phyloP scores from a whole-genome alignment of 2,888 invertebrate genomes.

The Synergus laeviventris region DNA sequence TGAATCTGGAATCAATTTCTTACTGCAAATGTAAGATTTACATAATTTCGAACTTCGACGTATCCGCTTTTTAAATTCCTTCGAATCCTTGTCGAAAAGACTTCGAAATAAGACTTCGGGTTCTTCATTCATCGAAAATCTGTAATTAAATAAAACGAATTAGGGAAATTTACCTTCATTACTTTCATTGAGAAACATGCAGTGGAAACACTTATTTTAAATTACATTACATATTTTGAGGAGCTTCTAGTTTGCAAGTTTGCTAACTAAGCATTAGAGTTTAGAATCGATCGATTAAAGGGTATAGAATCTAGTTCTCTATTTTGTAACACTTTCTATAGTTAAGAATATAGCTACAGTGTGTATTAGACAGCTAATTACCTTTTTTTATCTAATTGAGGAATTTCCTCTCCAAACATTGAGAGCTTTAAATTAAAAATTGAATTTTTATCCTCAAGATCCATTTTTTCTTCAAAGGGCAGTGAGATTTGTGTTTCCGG shows the following conservation, averaged over 20 bases:
- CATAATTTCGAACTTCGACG: conserved; percentile 59
- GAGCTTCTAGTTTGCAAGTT: background rate
- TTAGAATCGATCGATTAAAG: conserved; percentile 9
- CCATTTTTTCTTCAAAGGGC: conserved; percentile 49
- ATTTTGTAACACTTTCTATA: background rate
- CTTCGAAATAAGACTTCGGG: conserved; percentile 49
- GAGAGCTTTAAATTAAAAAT: conserved; percentile 67
- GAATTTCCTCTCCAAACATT: conserved; percentile 55
- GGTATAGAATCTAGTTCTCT: background rate
- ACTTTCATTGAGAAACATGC: background rate
- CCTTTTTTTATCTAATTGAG: conserved; percentile 47
- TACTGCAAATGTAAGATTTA: conserved; percentile 55
- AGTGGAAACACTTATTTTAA: background rate
- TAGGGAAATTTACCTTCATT: conserved; percentile 14
- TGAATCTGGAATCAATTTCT: conserved; percentile 56
- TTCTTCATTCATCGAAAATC: conserved; percentile 59
- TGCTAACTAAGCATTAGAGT: background rate
- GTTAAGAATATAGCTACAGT: background rate
- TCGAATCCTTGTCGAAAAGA: conserved; percentile 3
- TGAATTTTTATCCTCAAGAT: conserved; percentile 63
- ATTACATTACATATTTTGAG: background rate
- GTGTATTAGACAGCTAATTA: background rate
- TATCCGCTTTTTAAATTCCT: conserved; percentile 13
- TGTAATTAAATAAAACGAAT: conserved; percentile 44
- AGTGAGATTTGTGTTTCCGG: conserved; percentile 59